Evolutionary conservation across 2,888 invertebrate species (phyloP).

Genomic region (Bugula neritina): DNA sequence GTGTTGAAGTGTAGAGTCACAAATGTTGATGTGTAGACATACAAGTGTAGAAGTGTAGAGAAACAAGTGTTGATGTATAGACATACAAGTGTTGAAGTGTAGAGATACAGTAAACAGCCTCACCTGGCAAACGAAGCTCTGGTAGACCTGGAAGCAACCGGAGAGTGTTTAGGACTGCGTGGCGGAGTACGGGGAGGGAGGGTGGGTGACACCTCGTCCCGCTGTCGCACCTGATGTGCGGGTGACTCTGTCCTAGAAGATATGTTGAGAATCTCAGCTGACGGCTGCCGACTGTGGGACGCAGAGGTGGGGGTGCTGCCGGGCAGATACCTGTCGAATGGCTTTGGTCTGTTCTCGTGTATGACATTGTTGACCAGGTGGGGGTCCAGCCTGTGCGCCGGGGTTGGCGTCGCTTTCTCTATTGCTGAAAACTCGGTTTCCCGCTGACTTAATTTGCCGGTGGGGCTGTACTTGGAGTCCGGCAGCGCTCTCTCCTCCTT

Average conservation of each 20-base stretch:
- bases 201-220: background rate
- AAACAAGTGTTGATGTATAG: too few relatives aligned
- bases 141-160: background rate
- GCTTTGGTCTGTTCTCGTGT: conserved; percentile 17
- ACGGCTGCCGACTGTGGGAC: background rate
- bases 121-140: conserved; percentile 4
- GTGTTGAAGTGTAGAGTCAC: too few relatives aligned
- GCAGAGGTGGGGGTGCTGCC: background rate
- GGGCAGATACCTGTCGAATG: conserved; percentile 17
- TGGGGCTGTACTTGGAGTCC: background rate
- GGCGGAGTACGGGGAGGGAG: background rate
- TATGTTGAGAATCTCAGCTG: background rate
- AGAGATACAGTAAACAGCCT: too few relatives aligned
- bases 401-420: background rate
- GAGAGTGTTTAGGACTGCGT: conserved; percentile 17
- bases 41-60: too few relatives aligned
- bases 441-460: background rate
- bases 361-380: background rate
- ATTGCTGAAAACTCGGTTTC: conserved; percentile 18
- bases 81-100: too few relatives aligned
- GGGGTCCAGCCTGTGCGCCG: background rate
- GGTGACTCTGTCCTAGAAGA: background rate
- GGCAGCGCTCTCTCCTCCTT: background rate
- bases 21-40: too few relatives aligned
- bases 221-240: background rate